Evolutionary conservation across 2,797 vertebrate species (phyloP).

Genomic region (Merluccius polli): DNA sequence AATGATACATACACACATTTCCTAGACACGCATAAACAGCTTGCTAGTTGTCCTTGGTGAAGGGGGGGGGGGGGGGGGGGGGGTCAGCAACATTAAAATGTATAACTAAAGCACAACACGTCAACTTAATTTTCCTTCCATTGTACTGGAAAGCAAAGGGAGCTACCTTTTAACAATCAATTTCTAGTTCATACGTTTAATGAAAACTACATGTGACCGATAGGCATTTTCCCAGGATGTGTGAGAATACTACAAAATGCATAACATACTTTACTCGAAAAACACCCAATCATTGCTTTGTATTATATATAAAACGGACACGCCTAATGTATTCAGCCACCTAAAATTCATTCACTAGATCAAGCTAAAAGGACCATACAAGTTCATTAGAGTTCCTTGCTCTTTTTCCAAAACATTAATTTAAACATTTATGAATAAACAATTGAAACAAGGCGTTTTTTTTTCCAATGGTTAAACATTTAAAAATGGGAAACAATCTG

Average conservation of each 20-base stretch:
- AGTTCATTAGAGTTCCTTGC: conserved; percentile 57
- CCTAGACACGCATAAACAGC: conserved; percentile 67
- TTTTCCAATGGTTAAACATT: conserved; percentile 49
- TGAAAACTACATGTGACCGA: conserved; percentile 65
- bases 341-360: conserved; percentile 75
- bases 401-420: conserved; percentile 63
- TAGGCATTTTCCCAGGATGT: conserved; percentile 59
- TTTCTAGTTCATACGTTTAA: conserved; percentile 60
- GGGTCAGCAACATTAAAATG: conserved; percentile 65
- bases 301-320: conserved; percentile 66
- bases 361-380: conserved; percentile 75
- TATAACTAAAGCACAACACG: conserved; percentile 73
- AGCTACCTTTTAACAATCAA: conserved; percentile 69
- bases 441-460: conserved; percentile 20
- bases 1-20: conserved; percentile 77
- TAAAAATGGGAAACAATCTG: conserved; percentile 61
- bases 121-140: conserved; percentile 49
- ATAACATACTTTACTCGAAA: conserved; percentile 62
- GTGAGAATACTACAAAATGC: conserved; percentile 72
- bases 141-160: conserved; percentile 48
- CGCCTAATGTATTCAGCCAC: conserved; percentile 68
- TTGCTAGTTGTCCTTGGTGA: conserved; percentile 43
- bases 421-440: conserved; percentile 48
- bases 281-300: conserved; percentile 63
- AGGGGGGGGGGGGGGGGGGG: conserved; percentile 23